Evolutionary conservation across 2,113 vertebrate species (phyloP).

Genomic region (Aplodontia rufa): DNA sequence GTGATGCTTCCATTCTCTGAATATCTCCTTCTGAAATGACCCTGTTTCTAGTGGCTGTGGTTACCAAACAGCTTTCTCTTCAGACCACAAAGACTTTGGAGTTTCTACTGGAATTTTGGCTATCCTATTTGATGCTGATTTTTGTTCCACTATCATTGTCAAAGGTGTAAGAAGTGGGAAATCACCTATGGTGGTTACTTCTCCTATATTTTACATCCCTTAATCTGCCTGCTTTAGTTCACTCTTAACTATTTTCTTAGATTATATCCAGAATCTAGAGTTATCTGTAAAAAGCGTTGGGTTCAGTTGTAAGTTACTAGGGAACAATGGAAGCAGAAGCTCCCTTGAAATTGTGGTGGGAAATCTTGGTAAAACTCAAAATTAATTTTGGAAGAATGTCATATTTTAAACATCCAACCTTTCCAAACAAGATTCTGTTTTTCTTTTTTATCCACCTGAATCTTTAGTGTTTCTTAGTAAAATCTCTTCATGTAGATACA

Average conservation of each 20-base stretch:
- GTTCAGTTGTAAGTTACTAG: not conserved
- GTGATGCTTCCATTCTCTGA: not conserved
- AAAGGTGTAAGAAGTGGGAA: not conserved
- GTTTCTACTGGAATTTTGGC: not conserved
- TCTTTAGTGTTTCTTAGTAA: not conserved
- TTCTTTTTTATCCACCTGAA: not conserved
- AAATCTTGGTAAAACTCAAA: not conserved
- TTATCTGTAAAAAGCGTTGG: not conserved
- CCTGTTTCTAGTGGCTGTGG: not conserved
- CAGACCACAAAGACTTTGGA: not conserved
- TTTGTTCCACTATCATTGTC: not conserved
- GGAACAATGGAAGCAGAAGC: not conserved
- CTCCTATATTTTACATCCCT: not conserved
- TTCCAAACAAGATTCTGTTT: not conserved
- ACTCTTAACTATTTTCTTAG: not conserved
- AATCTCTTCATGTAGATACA: not conserved
- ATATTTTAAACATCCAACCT: not conserved
- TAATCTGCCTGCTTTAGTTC: not conserved
- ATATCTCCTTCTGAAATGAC: too few species aligned
- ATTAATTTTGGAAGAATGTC: not conserved
- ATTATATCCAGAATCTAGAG: not conserved
- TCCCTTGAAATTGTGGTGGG: not conserved
- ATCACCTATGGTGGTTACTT: not conserved
- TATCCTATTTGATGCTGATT: not conserved
- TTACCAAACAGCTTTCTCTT: not conserved